Evolutionary conservation across 1,140 invertebrate species (phyloP).

Genomic region (Ceratosolen solmsi): DNA sequence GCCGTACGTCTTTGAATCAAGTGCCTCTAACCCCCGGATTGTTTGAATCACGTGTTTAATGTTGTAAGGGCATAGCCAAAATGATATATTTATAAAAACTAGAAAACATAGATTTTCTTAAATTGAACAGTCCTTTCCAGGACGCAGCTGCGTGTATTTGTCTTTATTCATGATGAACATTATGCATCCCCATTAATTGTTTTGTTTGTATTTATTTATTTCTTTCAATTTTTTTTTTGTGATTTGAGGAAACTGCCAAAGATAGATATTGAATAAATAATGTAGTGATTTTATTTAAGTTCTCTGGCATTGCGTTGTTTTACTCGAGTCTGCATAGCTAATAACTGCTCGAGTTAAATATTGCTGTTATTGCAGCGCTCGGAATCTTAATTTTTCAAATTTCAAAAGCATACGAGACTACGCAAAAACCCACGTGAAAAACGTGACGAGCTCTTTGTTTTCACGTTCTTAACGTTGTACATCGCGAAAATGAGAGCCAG

Average conservation of each 20-base stretch:
- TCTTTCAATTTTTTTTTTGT: too few relatives aligned
- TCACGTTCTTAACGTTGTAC: not conserved
- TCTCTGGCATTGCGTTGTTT: not conserved
- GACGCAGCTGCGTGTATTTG: too few relatives aligned
- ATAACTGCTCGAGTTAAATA: not conserved
- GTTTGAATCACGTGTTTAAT: not conserved
- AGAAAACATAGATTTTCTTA: not conserved
- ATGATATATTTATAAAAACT: too few relatives aligned
- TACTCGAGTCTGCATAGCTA: not conserved
- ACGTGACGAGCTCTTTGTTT: too few relatives aligned
- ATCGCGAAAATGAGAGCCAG: not conserved
- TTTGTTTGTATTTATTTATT: too few relatives aligned
- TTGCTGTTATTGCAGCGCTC: not conserved
- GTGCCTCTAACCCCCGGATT: not conserved
- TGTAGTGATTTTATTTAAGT: not conserved
- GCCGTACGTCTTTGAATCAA: not conserved
- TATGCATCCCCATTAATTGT: too few relatives aligned
- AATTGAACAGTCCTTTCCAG: too few relatives aligned
- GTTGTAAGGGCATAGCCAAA: not conserved
- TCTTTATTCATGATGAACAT: too few relatives aligned
- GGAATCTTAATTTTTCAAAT: not conserved
- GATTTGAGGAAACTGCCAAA: too few relatives aligned
- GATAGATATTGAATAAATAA: not conserved
- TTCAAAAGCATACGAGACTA: too few relatives aligned
- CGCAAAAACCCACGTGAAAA: too few relatives aligned